phyloP scores from a whole-genome alignment of 2,113 vertebrate genomes.

The Gobio gobio region DNA sequence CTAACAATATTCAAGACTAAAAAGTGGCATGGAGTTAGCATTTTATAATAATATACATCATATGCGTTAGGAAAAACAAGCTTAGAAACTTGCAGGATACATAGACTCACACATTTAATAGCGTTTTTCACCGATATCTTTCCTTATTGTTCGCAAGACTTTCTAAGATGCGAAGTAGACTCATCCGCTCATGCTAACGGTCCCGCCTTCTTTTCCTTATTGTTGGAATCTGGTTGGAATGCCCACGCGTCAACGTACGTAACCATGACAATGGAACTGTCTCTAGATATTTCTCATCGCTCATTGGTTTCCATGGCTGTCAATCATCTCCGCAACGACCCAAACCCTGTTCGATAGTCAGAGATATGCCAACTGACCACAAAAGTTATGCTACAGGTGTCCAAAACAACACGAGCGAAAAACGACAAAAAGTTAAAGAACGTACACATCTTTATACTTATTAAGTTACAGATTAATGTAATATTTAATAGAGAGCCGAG shows the following conservation, averaged over 20 bases:
- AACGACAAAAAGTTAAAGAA: neutral
- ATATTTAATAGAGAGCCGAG: conserved; percentile 10
- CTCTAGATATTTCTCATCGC: conserved; percentile 54
- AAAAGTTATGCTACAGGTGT: conserved; percentile 68
- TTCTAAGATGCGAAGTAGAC: conserved; percentile 46
- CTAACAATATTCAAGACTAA: neutral
- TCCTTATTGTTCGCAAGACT: conserved; percentile 55
- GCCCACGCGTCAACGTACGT: conserved; percentile 59
- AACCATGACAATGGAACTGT: conserved; percentile 64
- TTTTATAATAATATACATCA: neutral
- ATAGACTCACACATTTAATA: neutral
- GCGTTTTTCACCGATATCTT: neutral
- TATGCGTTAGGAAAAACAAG: neutral
- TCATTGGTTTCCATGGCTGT: conserved; percentile 68
- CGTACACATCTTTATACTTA: neutral
- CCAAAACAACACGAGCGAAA: conserved; percentile 14
- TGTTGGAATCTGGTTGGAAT: conserved; percentile 70
- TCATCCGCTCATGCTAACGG: conserved; percentile 72
- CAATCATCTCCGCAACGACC: conserved; percentile 63
- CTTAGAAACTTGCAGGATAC: neutral
- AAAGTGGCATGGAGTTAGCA: neutral
- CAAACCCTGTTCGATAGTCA: conserved; percentile 65
- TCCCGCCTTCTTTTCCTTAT: conserved; percentile 61
- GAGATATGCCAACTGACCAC: conserved; percentile 54
- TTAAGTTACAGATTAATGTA: neutral